phyloP scores from a whole-genome alignment of 2,888 invertebrate genomes.

The Erynnis tages region DNA sequence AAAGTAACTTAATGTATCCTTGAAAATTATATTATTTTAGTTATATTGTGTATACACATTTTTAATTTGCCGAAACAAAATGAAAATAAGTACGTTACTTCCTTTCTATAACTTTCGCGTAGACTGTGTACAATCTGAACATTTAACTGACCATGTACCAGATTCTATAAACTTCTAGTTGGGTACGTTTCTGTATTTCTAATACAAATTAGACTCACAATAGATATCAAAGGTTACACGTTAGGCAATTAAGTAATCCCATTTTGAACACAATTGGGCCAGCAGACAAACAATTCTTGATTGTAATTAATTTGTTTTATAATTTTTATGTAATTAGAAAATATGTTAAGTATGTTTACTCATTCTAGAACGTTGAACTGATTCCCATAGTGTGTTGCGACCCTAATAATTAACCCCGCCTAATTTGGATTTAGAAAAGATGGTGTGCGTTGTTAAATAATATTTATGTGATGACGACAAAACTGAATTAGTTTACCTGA shows the following conservation, averaged over 20 bases:
- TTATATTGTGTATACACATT: too few species aligned
- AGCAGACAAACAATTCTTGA: slow-evolving; percentile 18
- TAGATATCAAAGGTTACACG: slow-evolving; percentile 33
- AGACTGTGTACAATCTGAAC: slow-evolving; percentile 20
- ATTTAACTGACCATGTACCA: slow-evolving; percentile 30
- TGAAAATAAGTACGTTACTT: not conserved
- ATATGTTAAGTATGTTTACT: slow-evolving; percentile 3
- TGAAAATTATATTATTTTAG: too few species aligned
- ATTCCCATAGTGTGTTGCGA: too few species aligned
- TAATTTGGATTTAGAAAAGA: too few species aligned
- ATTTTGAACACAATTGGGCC: slow-evolving; percentile 7
- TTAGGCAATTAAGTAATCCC: slow-evolving; percentile 30
- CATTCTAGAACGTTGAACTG: not conserved
- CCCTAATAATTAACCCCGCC: too few species aligned
- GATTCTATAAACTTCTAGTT: slow-evolving; percentile 10
- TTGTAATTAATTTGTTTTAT: slow-evolving; percentile 8
- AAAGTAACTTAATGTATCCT: too few species aligned
- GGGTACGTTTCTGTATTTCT: slow-evolving; percentile 5
- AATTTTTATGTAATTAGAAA: slow-evolving; percentile 23
- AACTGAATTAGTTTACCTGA: too few species aligned
- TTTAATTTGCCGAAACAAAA: too few species aligned
- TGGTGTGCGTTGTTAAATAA: too few species aligned
- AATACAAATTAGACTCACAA: slow-evolving; percentile 26
- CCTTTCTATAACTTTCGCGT: slow-evolving; percentile 5
- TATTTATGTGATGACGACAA: too few species aligned